A percentile compares a stretch with the other conserved stretches of the same genome.
phyloP scores from a whole-genome alignment of 1,140 invertebrate species.

The Micrasema minimum region DNA sequence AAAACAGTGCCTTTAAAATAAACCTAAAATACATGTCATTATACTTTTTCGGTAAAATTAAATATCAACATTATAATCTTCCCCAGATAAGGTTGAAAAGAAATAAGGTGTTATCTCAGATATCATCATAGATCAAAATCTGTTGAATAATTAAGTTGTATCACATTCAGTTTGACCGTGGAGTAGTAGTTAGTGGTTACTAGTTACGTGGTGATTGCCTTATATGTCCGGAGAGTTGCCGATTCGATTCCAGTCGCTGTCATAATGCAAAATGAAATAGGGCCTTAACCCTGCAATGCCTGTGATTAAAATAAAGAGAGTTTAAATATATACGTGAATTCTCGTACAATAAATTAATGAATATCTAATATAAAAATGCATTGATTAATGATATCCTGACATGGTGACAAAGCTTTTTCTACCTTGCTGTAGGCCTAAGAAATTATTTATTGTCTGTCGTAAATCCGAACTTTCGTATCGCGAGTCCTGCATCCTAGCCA shows the following conservation, averaged over 20 bases:
- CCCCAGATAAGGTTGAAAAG: background rate
- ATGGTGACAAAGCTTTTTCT: no score
- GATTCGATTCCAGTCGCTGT: conserved; percentile 12
- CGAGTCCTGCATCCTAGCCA: no score
- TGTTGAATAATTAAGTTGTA: conserved; percentile 16
- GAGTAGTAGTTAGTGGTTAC: background rate
- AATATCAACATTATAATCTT: background rate
- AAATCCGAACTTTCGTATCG: no score
- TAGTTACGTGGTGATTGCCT: background rate
- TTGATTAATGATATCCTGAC: no score
- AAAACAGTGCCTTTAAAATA: no score
- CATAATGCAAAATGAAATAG: conserved; percentile 15
- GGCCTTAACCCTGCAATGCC: no score
- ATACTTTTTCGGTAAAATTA: background rate
- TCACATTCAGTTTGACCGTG: conserved; percentile 3
- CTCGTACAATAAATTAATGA: no score
- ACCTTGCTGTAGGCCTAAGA: no score
- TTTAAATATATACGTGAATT: no score
- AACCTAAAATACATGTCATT: background rate
- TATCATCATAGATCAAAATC: background rate
- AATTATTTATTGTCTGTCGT: no score
- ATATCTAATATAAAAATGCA: no score
- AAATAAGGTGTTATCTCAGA: background rate
- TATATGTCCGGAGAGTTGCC: conserved; percentile 15
- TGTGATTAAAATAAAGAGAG: no score